These are phyloP conservation scores for Peucedramus taeniatus DNA, from an alignment of 2,113 vertebrate genomes.

Conservation along the genomic window DNA sequence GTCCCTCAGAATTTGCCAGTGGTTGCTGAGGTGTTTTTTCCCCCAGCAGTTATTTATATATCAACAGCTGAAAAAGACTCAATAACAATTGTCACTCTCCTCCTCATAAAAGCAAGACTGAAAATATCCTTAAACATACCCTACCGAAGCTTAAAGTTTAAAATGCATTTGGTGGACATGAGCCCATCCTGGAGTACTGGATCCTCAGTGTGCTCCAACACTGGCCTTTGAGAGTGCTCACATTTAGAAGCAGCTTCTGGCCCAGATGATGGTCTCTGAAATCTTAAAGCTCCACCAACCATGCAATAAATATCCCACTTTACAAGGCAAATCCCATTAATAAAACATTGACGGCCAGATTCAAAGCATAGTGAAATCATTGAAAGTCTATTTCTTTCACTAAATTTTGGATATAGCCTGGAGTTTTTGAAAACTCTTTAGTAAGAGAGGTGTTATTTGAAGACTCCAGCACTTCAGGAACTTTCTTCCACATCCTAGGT, in stretches of 20 bases:
- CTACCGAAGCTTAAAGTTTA: not conserved
- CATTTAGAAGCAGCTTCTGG: constrained; percentile 13
- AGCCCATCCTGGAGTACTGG: not conserved
- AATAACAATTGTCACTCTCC: not conserved
- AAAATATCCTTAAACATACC: constrained; percentile 9
- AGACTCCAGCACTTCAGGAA: not conserved
- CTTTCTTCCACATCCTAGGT: not conserved
- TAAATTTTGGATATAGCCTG: not conserved
- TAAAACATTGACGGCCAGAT: not conserved
- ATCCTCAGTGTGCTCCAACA: not conserved
- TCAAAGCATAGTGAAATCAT: not conserved
- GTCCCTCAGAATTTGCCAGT: not conserved
- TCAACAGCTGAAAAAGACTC: not conserved
- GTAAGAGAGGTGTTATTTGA: not conserved
- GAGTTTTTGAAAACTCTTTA: not conserved
- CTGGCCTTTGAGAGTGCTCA: not conserved
- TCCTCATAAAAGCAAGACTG: not conserved
- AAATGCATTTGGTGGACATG: constrained; percentile 2
- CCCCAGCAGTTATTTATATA: constrained; percentile 10
- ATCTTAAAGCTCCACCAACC: not conserved
- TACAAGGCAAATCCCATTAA: not conserved
- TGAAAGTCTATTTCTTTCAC: not conserved
- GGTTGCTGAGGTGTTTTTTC: not conserved
- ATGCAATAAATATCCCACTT: not conserved
- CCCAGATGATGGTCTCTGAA: not conserved